phyloP scores from a whole-genome alignment of 2,888 invertebrate species.

The Tiliacea aurago region DNA sequence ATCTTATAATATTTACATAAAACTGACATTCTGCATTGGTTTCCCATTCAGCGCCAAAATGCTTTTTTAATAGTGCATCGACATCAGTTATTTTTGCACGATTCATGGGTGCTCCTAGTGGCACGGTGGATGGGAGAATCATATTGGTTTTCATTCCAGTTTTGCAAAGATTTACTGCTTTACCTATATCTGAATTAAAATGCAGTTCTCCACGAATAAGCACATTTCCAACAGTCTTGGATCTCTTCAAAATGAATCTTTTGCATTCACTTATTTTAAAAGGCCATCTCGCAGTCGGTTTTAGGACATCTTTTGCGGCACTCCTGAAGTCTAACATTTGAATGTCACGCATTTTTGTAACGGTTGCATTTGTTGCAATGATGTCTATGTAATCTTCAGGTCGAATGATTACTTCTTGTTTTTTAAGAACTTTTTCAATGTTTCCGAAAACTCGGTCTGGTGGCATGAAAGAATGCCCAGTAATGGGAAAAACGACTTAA shows the following conservation, averaged over 20 bases:
- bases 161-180: constrained; percentile 34
- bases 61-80: constrained; percentile 28
- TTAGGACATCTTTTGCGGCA: constrained; percentile 29
- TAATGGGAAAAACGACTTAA: constrained; percentile 53
- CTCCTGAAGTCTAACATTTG: constrained; percentile 32
- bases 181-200: constrained; percentile 36
- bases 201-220: constrained; percentile 37
- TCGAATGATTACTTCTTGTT: constrained; percentile 28
- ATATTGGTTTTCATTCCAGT: constrained; percentile 30
- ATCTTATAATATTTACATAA: constrained; percentile 27
- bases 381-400: constrained; percentile 24
- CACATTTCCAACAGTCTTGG: constrained; percentile 32
- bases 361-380: constrained; percentile 12
- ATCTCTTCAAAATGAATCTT: constrained; percentile 31
- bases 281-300: constrained; percentile 42
- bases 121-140: constrained; percentile 26
- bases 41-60: constrained; percentile 34
- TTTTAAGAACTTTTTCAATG: constrained; percentile 43
- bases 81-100: constrained; percentile 31
- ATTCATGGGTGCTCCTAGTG: constrained; percentile 17
- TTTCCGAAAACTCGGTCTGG: constrained; percentile 38
- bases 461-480: constrained; percentile 38
- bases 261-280: constrained; percentile 35
- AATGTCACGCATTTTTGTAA: constrained; percentile 27
- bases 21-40: constrained; percentile 23